Conservation (phyloP, 2,113 vertebrate species). For the Sylvia atricapilla region DNA sequence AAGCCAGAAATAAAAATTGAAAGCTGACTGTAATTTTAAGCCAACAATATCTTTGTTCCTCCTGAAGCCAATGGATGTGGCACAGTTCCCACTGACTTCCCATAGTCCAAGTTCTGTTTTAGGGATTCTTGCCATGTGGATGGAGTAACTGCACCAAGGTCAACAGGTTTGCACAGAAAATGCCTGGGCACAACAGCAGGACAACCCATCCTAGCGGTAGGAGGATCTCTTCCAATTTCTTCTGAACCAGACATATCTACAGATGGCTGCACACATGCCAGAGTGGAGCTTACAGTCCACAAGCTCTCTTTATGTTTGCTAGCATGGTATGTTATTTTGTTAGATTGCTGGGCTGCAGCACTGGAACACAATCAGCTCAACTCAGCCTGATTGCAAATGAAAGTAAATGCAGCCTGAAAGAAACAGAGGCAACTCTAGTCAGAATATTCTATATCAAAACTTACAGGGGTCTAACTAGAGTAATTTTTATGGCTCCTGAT, state of each 20-base stretch:
- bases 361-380: not conserved
- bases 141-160: not conserved
- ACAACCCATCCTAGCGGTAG: not conserved
- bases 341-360: not conserved
- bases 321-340: not conserved
- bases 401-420: not conserved
- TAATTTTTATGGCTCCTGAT: not conserved
- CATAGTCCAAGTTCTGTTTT: not conserved
- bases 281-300: not conserved
- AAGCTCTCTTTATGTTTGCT: not conserved
- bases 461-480: not conserved
- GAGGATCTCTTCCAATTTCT: not conserved
- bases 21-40: slow-evolving; percentile 1
- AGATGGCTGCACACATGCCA: not conserved
- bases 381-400: not conserved
- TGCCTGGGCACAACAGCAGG: not conserved
- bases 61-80: not conserved
- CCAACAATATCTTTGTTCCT: not conserved
- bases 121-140: not conserved
- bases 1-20: slow-evolving; percentile 27
- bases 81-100: not conserved
- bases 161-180: not conserved
- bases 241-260: not conserved
- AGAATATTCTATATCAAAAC: not conserved
- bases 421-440: not conserved